phyloP scores from a whole-genome alignment of 92 coral and sea anemone species.

The Zoanthus sansibaricus region DNA sequence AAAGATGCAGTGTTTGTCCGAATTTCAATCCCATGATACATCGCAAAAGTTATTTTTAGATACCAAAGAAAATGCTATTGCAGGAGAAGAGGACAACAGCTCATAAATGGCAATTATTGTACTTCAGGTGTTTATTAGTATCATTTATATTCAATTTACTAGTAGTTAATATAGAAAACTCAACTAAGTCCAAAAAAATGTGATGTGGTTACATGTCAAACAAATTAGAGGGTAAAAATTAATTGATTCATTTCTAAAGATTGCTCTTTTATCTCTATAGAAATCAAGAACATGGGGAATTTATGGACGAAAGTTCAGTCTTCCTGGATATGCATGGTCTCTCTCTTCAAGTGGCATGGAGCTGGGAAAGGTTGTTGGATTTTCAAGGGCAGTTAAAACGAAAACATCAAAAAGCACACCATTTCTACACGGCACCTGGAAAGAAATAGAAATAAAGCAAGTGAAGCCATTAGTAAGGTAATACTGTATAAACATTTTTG shows the following conservation, averaged over 20 bases:
- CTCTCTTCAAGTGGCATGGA: conserved; percentile 60
- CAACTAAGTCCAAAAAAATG: neutral
- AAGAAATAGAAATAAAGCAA: conserved; percentile 35
- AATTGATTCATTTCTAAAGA: neutral
- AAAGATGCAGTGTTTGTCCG: too few species aligned
- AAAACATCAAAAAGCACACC: conserved; percentile 57
- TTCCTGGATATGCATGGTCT: conserved; percentile 69
- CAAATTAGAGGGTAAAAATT: neutral
- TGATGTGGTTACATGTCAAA: neutral
- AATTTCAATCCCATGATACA: too few species aligned
- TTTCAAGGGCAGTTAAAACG: conserved; percentile 65
- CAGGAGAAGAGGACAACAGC: conserved; percentile 76
- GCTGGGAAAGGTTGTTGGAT: conserved; percentile 60
- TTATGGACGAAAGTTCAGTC: conserved; percentile 65
- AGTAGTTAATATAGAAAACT: neutral
- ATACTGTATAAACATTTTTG: neutral
- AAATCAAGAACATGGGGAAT: conserved; percentile 70
- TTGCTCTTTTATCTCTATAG: conserved; percentile 30
- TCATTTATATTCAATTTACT: neutral
- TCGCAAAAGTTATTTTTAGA: too few species aligned
- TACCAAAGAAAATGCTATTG: conserved; percentile 52
- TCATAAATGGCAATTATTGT: conserved; percentile 64
- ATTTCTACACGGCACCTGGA: conserved; percentile 45
- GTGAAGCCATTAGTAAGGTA: conserved; percentile 27
- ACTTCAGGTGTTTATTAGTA: conserved; percentile 43